phyloP scores from a whole-genome alignment of 2,113 vertebrate species.

The Cinclus cinclus region DNA sequence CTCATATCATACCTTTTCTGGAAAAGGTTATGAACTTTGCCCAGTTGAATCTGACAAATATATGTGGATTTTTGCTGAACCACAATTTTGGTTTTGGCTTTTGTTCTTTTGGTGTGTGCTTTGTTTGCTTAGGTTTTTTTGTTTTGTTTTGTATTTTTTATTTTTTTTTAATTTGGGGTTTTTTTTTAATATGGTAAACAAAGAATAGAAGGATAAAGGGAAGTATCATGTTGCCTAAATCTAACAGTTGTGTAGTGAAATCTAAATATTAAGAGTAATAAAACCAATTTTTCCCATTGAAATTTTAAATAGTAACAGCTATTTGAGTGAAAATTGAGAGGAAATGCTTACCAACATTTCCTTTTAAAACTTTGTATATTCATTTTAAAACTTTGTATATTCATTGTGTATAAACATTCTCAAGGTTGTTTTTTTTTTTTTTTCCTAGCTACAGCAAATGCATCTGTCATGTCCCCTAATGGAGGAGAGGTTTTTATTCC shows the following conservation, averaged over 20 bases:
- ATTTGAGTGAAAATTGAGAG: neutral
- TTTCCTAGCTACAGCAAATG: neutral
- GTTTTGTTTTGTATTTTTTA: neutral
- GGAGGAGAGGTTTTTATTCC: neutral
- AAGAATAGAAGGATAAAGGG: neutral
- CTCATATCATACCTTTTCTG: neutral
- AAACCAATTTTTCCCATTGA: rapidly evolving
- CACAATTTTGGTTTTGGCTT: neutral
- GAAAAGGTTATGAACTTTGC: neutral
- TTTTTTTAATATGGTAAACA: neutral
- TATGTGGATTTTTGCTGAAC: neutral
- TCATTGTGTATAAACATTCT: neutral
- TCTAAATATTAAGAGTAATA: neutral
- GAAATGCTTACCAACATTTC: neutral
- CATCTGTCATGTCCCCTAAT: rapidly evolving
- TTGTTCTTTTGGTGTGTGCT: neutral
- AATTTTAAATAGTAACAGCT: neutral
- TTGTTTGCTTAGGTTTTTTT: neutral
- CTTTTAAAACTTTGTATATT: neutral
- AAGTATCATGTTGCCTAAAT: neutral
- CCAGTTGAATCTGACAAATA: neutral
- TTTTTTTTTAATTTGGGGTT: neutral
- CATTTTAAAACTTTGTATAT: neutral
- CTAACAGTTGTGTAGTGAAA: neutral
- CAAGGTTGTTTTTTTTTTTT: neutral